phyloP scores from a whole-genome alignment of 2,888 invertebrate genomes.

The Lithophane semibrunnea region DNA sequence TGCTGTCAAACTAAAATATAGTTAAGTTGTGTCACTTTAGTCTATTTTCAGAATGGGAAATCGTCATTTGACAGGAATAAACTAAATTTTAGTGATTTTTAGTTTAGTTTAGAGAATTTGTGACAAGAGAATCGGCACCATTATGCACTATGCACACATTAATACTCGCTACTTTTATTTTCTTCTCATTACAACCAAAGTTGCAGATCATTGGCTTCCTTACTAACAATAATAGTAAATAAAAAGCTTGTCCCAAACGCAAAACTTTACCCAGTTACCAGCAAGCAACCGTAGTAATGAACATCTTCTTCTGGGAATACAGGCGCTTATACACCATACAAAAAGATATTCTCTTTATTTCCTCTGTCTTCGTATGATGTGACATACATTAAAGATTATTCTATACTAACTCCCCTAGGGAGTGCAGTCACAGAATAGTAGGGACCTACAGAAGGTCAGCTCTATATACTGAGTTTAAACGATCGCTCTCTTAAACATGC shows the following conservation, averaged over 20 bases:
- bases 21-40: too few relatives aligned
- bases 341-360: conserved; percentile 38
- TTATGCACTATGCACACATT: too few relatives aligned
- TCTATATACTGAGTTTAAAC: background rate
- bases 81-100: too few relatives aligned
- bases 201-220: background rate
- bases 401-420: conserved; percentile 42
- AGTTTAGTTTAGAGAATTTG: too few relatives aligned
- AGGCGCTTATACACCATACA: background rate
- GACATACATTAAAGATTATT: conserved; percentile 59
- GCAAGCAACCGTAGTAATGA: background rate
- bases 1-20: too few relatives aligned
- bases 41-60: too few relatives aligned
- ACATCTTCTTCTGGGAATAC: background rate
- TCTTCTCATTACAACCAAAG: too few relatives aligned
- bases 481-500: background rate
- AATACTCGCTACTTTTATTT: too few relatives aligned
- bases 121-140: too few relatives aligned
- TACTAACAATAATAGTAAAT: background rate
- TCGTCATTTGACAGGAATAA: too few relatives aligned
- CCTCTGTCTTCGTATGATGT: conserved; percentile 42
- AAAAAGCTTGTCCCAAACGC: background rate
- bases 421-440: background rate
- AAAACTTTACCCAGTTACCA: background rate
- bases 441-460: conserved; percentile 4